Evolutionary conservation across 2,888 invertebrate species (phyloP).

Genomic region (Gari tellinella): DNA sequence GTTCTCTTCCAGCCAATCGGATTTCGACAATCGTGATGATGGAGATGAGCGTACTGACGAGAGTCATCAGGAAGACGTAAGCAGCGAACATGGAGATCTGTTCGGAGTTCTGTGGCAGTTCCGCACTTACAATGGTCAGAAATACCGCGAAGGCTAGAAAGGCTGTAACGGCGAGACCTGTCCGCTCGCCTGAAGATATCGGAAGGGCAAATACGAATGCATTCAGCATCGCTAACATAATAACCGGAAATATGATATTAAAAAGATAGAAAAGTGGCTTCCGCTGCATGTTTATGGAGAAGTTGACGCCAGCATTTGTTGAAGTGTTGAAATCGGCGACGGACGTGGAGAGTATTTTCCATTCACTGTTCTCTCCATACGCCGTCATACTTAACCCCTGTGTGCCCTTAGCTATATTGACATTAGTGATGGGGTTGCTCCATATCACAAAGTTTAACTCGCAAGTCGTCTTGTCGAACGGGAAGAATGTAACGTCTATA

Average conservation of each 20-base stretch:
- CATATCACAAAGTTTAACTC: constrained; percentile 63
- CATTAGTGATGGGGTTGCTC: constrained; percentile 54
- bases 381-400: constrained; percentile 18
- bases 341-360: constrained; percentile 25
- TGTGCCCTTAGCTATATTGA: constrained; percentile 38
- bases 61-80: constrained; percentile 53
- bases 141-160: constrained; percentile 58
- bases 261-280: constrained; percentile 57
- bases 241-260: constrained; percentile 55
- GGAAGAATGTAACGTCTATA: constrained; percentile 61
- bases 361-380: constrained; percentile 46
- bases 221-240: constrained; percentile 51
- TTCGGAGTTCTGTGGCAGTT: constrained; percentile 52
- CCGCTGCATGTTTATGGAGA: constrained; percentile 43
- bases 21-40: constrained; percentile 45
- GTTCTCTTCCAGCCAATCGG: constrained; percentile 40
- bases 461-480: constrained; percentile 64
- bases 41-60: constrained; percentile 46
- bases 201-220: constrained; percentile 56
- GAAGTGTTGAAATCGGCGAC: constrained; percentile 23
- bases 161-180: constrained; percentile 43
- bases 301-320: constrained; percentile 40
- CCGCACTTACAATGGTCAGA: constrained; percentile 51
- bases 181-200: constrained; percentile 48
- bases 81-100: constrained; percentile 51